Conservation (phyloP, 2,888 invertebrate genomes). For the Parnassius mnemosyne region DNA sequence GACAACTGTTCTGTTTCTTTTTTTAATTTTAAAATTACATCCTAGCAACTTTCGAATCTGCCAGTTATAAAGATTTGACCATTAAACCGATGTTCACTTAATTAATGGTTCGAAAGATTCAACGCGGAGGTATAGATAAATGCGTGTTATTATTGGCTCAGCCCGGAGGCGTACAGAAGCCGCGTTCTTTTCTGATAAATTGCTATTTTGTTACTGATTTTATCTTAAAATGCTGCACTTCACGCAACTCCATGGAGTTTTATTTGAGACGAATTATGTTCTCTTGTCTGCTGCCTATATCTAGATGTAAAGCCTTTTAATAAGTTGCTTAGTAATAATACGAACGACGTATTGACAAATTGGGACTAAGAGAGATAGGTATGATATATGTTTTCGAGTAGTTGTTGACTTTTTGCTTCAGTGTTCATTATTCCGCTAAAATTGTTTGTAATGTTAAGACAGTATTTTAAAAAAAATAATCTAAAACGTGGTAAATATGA, state of each 20-base stretch:
- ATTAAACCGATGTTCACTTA: slow-evolving; percentile 25
- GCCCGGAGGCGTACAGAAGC: slow-evolving; percentile 28
- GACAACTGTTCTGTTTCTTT: background rate
- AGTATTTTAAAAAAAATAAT: too few species aligned
- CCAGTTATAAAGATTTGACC: slow-evolving; percentile 15
- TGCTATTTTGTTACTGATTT: slow-evolving; percentile 27
- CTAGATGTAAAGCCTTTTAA: slow-evolving; percentile 6
- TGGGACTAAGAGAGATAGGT: slow-evolving; percentile 6
- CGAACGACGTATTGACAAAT: slow-evolving; percentile 11
- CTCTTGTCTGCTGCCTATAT: slow-evolving; percentile 1
- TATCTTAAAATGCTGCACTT: slow-evolving; percentile 22
- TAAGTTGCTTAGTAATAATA: slow-evolving; percentile 1
- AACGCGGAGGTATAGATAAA: slow-evolving; percentile 30
- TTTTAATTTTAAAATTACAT: slow-evolving; percentile 4
- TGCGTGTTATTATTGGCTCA: slow-evolving; percentile 28
- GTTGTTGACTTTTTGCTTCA: too few species aligned
- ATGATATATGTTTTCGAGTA: background rate
- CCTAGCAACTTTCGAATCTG: slow-evolving; percentile 12
- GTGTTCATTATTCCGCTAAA: too few species aligned
- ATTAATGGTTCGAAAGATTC: slow-evolving; percentile 25
- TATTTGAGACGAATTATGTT: slow-evolving; percentile 4
- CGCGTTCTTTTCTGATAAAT: slow-evolving; percentile 27
- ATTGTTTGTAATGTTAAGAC: too few species aligned
- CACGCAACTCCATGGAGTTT: slow-evolving; percentile 13
- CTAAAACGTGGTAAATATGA: too few species aligned